Base-by-base conservation (phyloP, 2,888 invertebrate species). In the Cerastis rubricosa region DNA sequence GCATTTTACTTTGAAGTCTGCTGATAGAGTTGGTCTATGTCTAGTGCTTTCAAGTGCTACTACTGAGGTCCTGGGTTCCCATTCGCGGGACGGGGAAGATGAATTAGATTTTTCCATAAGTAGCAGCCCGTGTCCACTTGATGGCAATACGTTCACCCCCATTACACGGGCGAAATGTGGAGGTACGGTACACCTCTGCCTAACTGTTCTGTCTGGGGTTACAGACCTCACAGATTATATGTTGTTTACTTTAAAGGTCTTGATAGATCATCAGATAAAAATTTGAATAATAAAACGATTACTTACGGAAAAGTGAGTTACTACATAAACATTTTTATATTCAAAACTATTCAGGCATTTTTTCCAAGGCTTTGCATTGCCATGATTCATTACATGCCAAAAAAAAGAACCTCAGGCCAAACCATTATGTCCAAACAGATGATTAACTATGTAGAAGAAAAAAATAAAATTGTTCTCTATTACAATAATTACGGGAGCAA, bases 401-500 rank as follows among this genome's bases (percentile, higher is more conserved):
- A 78, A 84, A 84, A 78, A 54, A 8, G 0, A 61, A 72, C 83
- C 83, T 74, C 54, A 49, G 83, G 86, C 59, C 63, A 81, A 63
- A 70, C 43, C 64, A 85, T 84, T 84, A 85, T 67, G 83, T 63
- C 71, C 83, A 63, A 82, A 84, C 71, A 86, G 80, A 85, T 84
- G 87, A 89, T 86, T 85, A 81, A 74, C 70, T 75, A 61, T 61
- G 25, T n/a, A 64, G 49, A 70, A 40, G 80, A 88, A 91, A 88
- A 87, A 89, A 83, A 72, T 70, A 75, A 78, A 85, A 85, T 64
- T 72, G 81, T 84, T 83, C 75, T 86, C 86, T 86, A 89, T 89
- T 89, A 89, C 75, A 86, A 88, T 87, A 89, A 90, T 90, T 85
- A 89, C 66, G 71, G 66, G 64, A 69, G 72, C 83, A 80, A 87